Evolutionary conservation across 2,888 invertebrate species (phyloP), one percentile per base, ranked within the genome.

Genomic region (Drosophila monieri): DNA sequence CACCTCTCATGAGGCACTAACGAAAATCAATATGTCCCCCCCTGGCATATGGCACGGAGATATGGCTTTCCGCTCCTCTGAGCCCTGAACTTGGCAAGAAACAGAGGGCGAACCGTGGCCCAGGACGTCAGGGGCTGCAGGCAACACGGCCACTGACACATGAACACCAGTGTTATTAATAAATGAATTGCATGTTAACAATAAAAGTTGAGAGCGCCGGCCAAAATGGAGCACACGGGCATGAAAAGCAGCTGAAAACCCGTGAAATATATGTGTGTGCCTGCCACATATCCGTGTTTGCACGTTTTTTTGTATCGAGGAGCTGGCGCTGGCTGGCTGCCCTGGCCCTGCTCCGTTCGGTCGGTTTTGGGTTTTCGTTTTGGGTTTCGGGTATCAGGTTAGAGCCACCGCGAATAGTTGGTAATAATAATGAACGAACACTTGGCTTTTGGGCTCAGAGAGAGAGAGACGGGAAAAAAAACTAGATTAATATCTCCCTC

Each of bases 401-500:
- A 60, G 78, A 66, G 71, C 70, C 61, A 71, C 53, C 78, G 75
- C 80, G 81, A 78, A 80, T 81, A 84, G 85, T 85, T 81, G 80
- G 80, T 84, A 80, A 84, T 78, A 81, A 80, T 84, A 80, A 84
- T 80, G 76, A 84, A 70, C 72, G 68, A 84, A 77, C 73, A 73
- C 72, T 78, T 74, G 73, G 70, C 80, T 69, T 70, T 71, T 77
- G 66, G 57, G 70, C 25, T 67, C 57, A 57, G 58, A 68, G 43
- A 37, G 43, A 48, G 54, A 32, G 23, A 25, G 18, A 18, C 18
- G 52, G 21, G 23, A 44, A 46, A 41, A 77, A 77, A 71, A 78
- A 83, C 73, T 85, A 86, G 85, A 84, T 86, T 86, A 84, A 85
- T 85, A 86, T 85, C 85, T 85, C 85, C 85, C 85, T 75, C 70